Conservation (phyloP, 2,113 vertebrate genomes). For the Syngnathoides biaculeatus region DNA sequence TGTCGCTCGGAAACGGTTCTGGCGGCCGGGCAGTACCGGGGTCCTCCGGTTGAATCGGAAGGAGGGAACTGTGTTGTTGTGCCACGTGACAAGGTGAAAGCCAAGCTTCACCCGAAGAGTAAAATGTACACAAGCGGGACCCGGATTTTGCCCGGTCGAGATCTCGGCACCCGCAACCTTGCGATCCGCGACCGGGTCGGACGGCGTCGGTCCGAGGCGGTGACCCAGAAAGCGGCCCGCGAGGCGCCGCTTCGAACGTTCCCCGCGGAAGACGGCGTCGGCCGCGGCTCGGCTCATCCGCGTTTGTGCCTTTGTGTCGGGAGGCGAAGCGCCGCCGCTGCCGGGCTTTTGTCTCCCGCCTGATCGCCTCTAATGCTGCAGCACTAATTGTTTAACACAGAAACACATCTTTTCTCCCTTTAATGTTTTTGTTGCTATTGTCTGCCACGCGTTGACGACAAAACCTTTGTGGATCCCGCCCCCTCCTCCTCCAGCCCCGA, state of each 20-base stretch:
- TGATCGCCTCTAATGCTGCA: constrained; percentile 74
- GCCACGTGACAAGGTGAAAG: too few relatives aligned
- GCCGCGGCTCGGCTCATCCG: constrained; percentile 51
- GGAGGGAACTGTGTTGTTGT: too few relatives aligned
- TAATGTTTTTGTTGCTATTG: constrained; percentile 78
- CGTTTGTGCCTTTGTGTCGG: constrained; percentile 73
- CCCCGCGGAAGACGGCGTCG: constrained; percentile 43
- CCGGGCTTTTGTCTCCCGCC: constrained; percentile 63
- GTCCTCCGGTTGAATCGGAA: too few relatives aligned
- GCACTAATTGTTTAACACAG: constrained; percentile 79
- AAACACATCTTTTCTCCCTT: constrained; percentile 76
- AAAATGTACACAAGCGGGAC: too few relatives aligned
- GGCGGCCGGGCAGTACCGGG: too few relatives aligned
- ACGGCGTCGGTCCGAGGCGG: too few relatives aligned
- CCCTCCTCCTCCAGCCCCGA: constrained; percentile 14
- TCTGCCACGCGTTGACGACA: constrained; percentile 73
- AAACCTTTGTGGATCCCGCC: constrained; percentile 69
- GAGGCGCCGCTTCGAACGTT: constrained; percentile 7
- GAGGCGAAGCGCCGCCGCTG: constrained; percentile 69
- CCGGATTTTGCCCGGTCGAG: too few relatives aligned
- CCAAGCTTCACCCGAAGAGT: too few relatives aligned
- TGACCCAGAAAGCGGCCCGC: not conserved
- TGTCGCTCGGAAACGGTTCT: too few relatives aligned
- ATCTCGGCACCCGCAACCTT: too few relatives aligned
- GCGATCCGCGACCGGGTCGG: too few relatives aligned